Evolutionary conservation across 2,888 invertebrate species (phyloP), one percentile per base, ranked within the genome.

Genomic region (Tricholauxania praeusta): DNA sequence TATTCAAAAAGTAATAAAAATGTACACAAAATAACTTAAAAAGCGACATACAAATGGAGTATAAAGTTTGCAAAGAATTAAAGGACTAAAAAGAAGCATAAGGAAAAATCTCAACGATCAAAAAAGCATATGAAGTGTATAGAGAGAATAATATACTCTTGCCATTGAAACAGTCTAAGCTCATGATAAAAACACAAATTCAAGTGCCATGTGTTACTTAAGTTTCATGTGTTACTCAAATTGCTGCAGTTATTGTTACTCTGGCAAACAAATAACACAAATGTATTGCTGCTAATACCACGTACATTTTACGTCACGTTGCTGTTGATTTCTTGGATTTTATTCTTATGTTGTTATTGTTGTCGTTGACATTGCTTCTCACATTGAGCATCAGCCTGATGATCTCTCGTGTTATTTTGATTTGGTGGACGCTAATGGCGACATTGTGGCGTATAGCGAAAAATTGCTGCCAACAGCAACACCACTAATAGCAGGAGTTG

Each of bases 241-340:
- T 28, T 28, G 28, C 14, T 62, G 59, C 17, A 47, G 69, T 15
- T 53, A 80, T 81, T 83, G 83, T 84, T 83, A 82, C 80, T 82
- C 81, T 83, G 84, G 84, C 85, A 84, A 85, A 84, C 85, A 84
- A 84, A 84, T 84, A 85, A 84, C 84, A 82, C 81, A 82, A 49
- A 69, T 52, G 69, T 62, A 60, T 69, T 22, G 60, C 52, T 47
- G 62, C 1, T 12, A 17, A 14, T 63, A 17, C 39, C n/a, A 63
- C 62, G n/a, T 63, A n/a, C 28, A 32, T 60, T 60, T 39, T 28
- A n/a, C 17, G 55, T 67, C 67, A 67, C 67, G 57, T 67, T 55
- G 55, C 28, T 17, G 17, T 48, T 47, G 48, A 28, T 63, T 19
- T n/a, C 28, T 17, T 12, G 19, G 3, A 19, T 52, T 32, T 63